Evolutionary conservation across 2,113 vertebrate genomes (phyloP), one percentile per base, ranked within the genome.

Genomic region (Platysteira castanea): DNA sequence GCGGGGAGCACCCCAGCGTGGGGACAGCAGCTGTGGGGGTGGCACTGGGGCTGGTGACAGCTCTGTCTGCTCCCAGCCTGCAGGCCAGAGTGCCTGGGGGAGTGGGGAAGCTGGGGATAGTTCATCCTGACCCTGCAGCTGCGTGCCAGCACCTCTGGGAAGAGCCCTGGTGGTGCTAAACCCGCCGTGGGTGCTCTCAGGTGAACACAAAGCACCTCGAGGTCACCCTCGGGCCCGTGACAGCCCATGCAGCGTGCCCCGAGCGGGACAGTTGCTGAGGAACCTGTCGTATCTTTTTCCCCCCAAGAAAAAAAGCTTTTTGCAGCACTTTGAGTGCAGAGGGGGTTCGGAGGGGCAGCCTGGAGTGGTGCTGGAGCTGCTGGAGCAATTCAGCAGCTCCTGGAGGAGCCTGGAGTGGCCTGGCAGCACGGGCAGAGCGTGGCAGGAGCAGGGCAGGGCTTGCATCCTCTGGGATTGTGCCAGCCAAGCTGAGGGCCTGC

Each of bases 11-110:
- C 21, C 64, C 49, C 54, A 24, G 44, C 0, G 5, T 30, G 44
- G 39, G 53, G 28, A 39, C 59, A 68, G 61, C 63, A 50, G 84
- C 52, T 41, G 57, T 5, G 1, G 35, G 19, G 56, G 9, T 57
- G 71, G 53, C 35, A 46, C 59, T 7, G 44, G 28, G 12, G 42
- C 52, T 46, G 86, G 24, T 35, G 5, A 13, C 77, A 81, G 61
- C 60, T 69, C 54, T 23, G 23, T 8, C 53, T 44, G 60, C 60
- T 61, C 69, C 60, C 64, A 46, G 31, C 57, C 46, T 44, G 33
- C 3, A 0, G 33, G 69, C 14, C 77, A 47, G 65, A 22, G 0
- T 22, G 49, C 26, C 47, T 2, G 2, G 33, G 41, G 31, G 3
- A 18, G 10, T 1, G 1, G 37, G 30, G 24, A 18, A 22, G 41